Percentiles rank a stretch among this genome's conserved stretches.
phyloP scores from a whole-genome alignment of 2,888 invertebrate species.

The Laspeyria flexula region DNA sequence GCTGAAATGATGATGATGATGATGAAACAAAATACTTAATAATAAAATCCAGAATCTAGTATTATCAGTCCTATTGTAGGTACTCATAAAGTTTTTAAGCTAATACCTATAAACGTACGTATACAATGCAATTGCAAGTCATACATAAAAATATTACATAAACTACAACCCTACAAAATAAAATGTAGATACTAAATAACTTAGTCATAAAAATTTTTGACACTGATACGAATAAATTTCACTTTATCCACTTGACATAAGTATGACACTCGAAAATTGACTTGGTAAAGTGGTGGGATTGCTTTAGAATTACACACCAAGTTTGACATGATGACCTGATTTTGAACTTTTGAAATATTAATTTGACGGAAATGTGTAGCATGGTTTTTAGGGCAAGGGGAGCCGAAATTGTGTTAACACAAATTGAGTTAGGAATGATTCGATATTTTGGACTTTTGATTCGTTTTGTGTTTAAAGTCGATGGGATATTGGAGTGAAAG shows the following conservation, averaged over 20 bases:
- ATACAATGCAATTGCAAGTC: no score
- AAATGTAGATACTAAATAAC: no score
- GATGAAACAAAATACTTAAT: no score
- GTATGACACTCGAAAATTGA: conserved; percentile 37
- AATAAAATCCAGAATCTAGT: no score
- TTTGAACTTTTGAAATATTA: conserved; percentile 27
- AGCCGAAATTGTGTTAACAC: conserved; percentile 3
- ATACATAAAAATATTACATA: no score
- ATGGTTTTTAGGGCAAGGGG: conserved; percentile 3
- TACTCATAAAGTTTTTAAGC: no score
- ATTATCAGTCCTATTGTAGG: no score
- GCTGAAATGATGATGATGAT: no score
- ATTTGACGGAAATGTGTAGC: conserved; percentile 13
- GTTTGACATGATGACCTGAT: conserved; percentile 35
- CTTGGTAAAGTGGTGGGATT: conserved; percentile 10
- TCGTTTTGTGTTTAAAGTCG: neutral
- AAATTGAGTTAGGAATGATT: neutral
- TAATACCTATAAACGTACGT: no score
- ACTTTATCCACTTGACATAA: conserved; percentile 7
- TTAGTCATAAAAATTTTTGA: no score
- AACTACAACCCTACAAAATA: no score
- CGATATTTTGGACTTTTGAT: neutral
- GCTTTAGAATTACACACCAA: conserved; percentile 23
- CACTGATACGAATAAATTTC: conserved; percentile 30
- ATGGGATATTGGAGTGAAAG: neutral